Percentiles rank a stretch among this genome's conserved stretches.
Evolutionary conservation across 2,888 invertebrate genomes (phyloP).

Genomic region (Plebejus argus): DNA sequence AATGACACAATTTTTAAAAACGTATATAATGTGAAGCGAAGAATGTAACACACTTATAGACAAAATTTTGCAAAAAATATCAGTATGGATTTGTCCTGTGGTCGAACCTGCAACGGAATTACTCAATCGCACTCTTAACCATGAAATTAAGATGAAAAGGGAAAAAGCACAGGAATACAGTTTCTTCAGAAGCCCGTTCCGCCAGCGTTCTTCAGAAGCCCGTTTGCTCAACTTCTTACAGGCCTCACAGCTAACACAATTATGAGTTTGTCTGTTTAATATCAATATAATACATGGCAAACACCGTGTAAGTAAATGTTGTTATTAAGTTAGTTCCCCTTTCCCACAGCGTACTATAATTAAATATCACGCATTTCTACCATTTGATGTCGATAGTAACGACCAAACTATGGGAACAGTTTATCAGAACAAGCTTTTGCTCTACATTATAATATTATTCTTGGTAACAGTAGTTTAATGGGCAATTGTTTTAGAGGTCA

Average conservation of each 20-base stretch:
- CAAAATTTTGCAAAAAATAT: no score
- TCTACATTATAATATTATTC: not conserved
- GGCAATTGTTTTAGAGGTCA: not conserved
- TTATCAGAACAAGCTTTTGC: not conserved
- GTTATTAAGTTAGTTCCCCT: not conserved
- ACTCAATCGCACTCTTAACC: no score
- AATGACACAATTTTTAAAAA: no score
- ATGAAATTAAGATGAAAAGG: no score
- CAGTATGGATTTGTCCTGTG: no score
- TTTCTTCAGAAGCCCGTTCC: not conserved
- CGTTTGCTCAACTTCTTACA: not conserved
- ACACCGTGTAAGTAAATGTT: slow-evolving; percentile 14
- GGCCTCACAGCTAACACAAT: not conserved
- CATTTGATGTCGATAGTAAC: slow-evolving; percentile 48
- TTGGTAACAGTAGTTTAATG: not conserved
- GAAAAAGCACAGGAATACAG: not conserved
- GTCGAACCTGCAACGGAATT: no score
- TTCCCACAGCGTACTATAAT: slow-evolving; percentile 19
- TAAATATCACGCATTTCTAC: slow-evolving; percentile 50
- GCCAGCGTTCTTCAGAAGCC: not conserved
- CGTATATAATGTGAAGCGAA: no score
- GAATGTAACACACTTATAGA: no score
- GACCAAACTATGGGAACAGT: slow-evolving; percentile 49
- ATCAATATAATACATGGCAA: slow-evolving; percentile 18
- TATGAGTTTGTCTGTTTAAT: slow-evolving; percentile 14